A percentile compares a stretch with the other conserved stretches of the same genome.
Conservation (phyloP, 1,140 invertebrate genomes). For the Dryas iulia region DNA sequence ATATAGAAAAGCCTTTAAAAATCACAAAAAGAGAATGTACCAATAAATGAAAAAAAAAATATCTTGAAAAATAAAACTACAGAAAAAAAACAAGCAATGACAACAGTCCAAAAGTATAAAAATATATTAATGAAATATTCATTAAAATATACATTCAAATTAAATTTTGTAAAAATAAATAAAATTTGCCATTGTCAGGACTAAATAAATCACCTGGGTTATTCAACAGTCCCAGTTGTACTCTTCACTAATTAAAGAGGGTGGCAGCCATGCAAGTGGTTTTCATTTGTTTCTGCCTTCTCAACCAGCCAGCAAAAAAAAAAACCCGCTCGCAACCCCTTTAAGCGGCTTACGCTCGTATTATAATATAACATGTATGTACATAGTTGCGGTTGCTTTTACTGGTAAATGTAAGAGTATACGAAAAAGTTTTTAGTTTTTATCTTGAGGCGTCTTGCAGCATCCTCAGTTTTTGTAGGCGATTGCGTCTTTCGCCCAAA, state of each 20-base stretch:
- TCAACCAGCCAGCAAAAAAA: slow-evolving; percentile 33
- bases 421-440: background rate
- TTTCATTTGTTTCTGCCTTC: slow-evolving; percentile 45
- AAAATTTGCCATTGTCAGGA: background rate
- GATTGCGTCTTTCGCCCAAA: background rate
- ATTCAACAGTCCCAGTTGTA: slow-evolving; percentile 10
- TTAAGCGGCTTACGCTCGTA: slow-evolving; percentile 30
- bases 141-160: too few species aligned
- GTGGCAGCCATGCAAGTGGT: slow-evolving; percentile 48
- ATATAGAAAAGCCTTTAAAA: too few species aligned
- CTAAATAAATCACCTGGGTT: slow-evolving; percentile 2
- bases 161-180: background rate
- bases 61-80: too few species aligned
- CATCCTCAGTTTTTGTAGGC: background rate
- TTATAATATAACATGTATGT: slow-evolving; percentile 24
- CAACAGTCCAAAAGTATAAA: too few species aligned
- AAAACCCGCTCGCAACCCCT: slow-evolving; percentile 34
- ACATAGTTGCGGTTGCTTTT: slow-evolving; percentile 18
- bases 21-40: too few species aligned
- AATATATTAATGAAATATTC: too few species aligned
- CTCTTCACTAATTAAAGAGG: slow-evolving; percentile 47
- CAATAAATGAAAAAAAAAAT: too few species aligned
- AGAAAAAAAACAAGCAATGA: too few species aligned
- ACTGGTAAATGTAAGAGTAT: slow-evolving; percentile 1
- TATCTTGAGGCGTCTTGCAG: background rate